Conservation (phyloP, 30 jellyfish, hydroid and myxozoan species). For the Hydractinia echinata region DNA sequence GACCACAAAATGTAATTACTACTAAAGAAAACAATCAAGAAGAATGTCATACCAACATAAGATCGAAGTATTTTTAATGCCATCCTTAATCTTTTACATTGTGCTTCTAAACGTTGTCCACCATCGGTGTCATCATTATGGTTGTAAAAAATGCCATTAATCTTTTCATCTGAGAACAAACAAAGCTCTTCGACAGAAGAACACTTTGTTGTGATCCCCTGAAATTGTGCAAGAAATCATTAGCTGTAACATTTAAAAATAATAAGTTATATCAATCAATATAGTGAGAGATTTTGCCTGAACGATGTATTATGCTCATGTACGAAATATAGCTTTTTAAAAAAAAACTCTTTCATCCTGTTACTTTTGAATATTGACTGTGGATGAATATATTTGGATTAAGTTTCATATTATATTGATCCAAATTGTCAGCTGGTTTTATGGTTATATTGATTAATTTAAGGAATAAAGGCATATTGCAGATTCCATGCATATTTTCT, state of each 20-base stretch:
- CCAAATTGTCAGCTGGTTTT: too few relatives aligned
- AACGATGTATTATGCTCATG: too few relatives aligned
- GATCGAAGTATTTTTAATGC: conserved; percentile 61
- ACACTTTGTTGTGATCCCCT: conserved; percentile 46
- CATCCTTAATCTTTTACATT: conserved; percentile 53
- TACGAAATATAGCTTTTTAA: too few relatives aligned
- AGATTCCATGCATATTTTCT: too few relatives aligned
- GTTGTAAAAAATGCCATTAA: conserved; percentile 32
- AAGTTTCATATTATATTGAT: too few relatives aligned
- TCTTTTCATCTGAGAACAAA: conserved; percentile 57
- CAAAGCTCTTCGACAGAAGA: conserved; percentile 44
- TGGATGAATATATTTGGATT: too few relatives aligned
- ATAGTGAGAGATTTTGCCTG: not conserved
- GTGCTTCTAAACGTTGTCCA: conserved; percentile 32
- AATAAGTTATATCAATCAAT: not conserved
- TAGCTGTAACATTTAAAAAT: not conserved
- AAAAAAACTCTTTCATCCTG: too few relatives aligned
- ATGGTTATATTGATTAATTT: too few relatives aligned
- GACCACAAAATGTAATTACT: too few relatives aligned
- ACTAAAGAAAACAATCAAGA: too few relatives aligned
- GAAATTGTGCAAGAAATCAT: not conserved
- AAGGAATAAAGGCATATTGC: too few relatives aligned
- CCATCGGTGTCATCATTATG: conserved; percentile 24
- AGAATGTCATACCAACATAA: conserved; percentile 43
- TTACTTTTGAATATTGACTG: too few relatives aligned